Base-by-base conservation (phyloP, 2,113 vertebrate species). In the Phylloscopus trochilus region DNA sequence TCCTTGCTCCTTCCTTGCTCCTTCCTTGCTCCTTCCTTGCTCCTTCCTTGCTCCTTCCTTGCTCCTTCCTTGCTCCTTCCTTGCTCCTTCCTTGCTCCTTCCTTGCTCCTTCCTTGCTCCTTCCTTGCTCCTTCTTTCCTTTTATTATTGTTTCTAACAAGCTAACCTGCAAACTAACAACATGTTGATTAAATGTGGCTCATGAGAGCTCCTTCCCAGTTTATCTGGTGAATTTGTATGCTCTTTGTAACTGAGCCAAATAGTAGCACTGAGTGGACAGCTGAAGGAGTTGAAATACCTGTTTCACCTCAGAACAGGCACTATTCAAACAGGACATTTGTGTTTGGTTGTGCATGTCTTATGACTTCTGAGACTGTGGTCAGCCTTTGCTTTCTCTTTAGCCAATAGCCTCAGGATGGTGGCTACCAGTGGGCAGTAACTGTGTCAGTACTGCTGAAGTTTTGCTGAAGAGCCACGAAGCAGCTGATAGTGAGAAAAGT, bases 241-340 rank as follows among this genome's bases (percentile, higher is more conserved):
- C 8, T 72, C 7, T 55, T 64, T 64, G 28, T 76, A 68, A n/a
- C 6, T 47, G 41, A 69, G 22, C 2, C 1, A 4, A 17, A 30
- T 62, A 66, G 73, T 64, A 44, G 37, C 51, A 56, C 15, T 47
- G 33, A 21, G 5, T 28, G 89, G 39, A 31, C 27, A 68, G 15
- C 41, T 81, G 41, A 77, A 60, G 55, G 27, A 52, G 9, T 23
- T 51, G n/a, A 81, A 81, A 18, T 16, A 73, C 35, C 31, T 80
- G 11, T 43, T 87, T 64, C 14, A 41, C 11, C 35, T 64, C 37
- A 13, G 35, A 44, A 26, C 5, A 49, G 44, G 11, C 19, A 10
- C 23, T 56, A 0, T 56, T 81, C 13, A 35, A 46, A 46, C 33
- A 51, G 39, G 37, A 23, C 5, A 7, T 0, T 5, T 52, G 37